These are phyloP conservation scores for Eupeodes latifasciatus DNA, from an alignment of 2,888 invertebrate species.

Conservation along the genomic window DNA sequence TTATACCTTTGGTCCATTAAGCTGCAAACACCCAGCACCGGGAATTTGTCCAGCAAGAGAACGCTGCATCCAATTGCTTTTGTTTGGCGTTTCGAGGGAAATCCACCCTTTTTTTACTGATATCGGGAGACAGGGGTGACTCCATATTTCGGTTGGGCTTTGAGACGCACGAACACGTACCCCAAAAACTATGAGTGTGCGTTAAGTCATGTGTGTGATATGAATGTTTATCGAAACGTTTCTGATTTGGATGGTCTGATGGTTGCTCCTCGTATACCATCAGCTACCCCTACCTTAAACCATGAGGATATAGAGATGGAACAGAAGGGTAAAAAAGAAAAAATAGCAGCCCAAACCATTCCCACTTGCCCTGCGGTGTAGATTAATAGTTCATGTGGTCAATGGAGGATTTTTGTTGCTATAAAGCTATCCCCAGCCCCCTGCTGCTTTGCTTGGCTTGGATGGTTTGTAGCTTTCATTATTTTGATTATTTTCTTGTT, in stretches of 20 bases:
- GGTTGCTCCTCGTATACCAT: too few species aligned
- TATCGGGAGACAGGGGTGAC: neutral
- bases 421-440: neutral
- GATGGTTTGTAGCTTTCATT: slow-evolving; percentile 65
- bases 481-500: slow-evolving; percentile 63
- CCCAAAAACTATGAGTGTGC: slow-evolving; percentile 36
- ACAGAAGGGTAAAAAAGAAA: slow-evolving; percentile 16
- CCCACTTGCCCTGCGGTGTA: slow-evolving; percentile 72
- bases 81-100: too few species aligned
- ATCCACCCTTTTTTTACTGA: too few species aligned
- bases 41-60: too few species aligned
- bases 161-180: slow-evolving; percentile 26
- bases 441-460: slow-evolving; percentile 13
- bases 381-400: slow-evolving; percentile 76
- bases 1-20: too few species aligned
- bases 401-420: slow-evolving; percentile 58
- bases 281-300: neutral
- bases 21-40: too few species aligned
- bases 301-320: neutral
- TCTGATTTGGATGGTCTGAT: slow-evolving; percentile 35
- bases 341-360: neutral
- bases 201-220: slow-evolving; percentile 70
- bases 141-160: slow-evolving; percentile 7
- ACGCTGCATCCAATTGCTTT: too few species aligned
- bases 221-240: slow-evolving; percentile 65